Percentiles rank a stretch among this genome's conserved stretches.
These are phyloP conservation scores for Chelon auratus DNA, from an alignment of 2,797 vertebrate species.

Conservation along the genomic window DNA sequence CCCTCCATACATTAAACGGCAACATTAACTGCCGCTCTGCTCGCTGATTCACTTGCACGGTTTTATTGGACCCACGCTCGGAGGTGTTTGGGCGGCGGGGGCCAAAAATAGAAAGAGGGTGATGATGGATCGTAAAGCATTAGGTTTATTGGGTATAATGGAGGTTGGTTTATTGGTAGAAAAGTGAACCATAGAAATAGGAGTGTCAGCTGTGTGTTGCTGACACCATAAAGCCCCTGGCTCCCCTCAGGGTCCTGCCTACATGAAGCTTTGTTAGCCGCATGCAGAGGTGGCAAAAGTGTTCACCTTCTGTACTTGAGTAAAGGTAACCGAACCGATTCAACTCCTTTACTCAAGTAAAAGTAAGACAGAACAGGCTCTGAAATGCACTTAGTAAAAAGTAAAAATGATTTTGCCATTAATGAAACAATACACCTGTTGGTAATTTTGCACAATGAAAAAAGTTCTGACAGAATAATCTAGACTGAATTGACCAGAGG, in stretches of 20 bases:
- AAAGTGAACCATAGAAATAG: constrained; percentile 38
- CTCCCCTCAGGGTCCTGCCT: constrained; percentile 1
- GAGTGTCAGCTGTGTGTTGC: constrained; percentile 41
- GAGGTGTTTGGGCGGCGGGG: constrained; percentile 42
- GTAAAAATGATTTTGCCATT: too few species aligned
- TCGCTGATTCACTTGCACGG: constrained; percentile 36
- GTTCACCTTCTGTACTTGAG: too few species aligned
- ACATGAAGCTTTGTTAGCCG: constrained; percentile 2
- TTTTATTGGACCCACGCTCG: constrained; percentile 53
- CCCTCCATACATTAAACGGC: constrained; percentile 53
- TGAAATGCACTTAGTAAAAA: too few species aligned
- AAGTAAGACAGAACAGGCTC: too few species aligned
- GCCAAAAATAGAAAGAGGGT: constrained; percentile 52
- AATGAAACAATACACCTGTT: too few species aligned
- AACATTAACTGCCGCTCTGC: constrained; percentile 43
- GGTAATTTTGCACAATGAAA: too few species aligned
- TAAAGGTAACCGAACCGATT: too few species aligned
- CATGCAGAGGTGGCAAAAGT: too few species aligned
- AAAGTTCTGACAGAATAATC: too few species aligned
- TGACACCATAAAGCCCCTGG: constrained; percentile 31
- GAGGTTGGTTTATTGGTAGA: constrained; percentile 64
- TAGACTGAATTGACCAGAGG: too few species aligned
- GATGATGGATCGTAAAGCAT: constrained; percentile 65
- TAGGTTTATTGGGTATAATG: constrained; percentile 73
- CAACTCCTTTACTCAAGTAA: too few species aligned